Evolutionary conservation across 2,113 vertebrate genomes (phyloP).

Genomic region (Dendropsophus ebraccatus): DNA sequence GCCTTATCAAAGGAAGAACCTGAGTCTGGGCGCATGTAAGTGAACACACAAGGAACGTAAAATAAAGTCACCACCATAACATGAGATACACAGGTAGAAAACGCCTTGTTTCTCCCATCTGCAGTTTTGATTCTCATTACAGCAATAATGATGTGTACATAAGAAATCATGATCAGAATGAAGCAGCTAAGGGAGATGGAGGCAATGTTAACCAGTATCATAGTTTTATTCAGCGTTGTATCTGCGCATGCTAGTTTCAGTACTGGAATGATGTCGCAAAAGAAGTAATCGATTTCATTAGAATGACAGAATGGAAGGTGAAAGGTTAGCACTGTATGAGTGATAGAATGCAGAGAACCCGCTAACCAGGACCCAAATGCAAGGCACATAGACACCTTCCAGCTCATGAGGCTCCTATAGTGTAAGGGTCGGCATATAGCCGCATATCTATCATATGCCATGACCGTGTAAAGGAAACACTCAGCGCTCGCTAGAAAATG

Average conservation of each 20-base stretch:
- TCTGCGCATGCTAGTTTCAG: slow-evolving; percentile 62
- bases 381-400: slow-evolving; percentile 8
- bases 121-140: slow-evolving; percentile 61
- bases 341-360: slow-evolving; percentile 53
- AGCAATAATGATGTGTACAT: slow-evolving; percentile 60
- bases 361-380: slow-evolving; percentile 53
- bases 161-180: slow-evolving; percentile 59
- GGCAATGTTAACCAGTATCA: slow-evolving; percentile 58
- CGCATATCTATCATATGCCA: slow-evolving; percentile 57
- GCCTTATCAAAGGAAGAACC: slow-evolving; percentile 60
- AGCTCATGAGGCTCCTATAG: slow-evolving; percentile 52
- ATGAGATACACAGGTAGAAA: slow-evolving; percentile 67
- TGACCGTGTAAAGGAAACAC: slow-evolving; percentile 57
- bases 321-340: slow-evolving; percentile 57
- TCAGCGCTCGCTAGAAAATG: slow-evolving; percentile 59
- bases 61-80: slow-evolving; percentile 59
- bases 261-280: slow-evolving; percentile 62
- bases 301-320: slow-evolving; percentile 58
- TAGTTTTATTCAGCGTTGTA: slow-evolving; percentile 31
- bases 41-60: slow-evolving; percentile 59
- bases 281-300: slow-evolving; percentile 61
- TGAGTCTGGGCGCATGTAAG: slow-evolving; percentile 60
- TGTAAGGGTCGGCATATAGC: slow-evolving; percentile 58
- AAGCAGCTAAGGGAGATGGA: slow-evolving; percentile 56
- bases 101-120: slow-evolving; percentile 63